Percentiles rank a stretch among this genome's conserved stretches.
Conservation (phyloP, 1,140 invertebrate species). For the Polypedilum pembai region DNA sequence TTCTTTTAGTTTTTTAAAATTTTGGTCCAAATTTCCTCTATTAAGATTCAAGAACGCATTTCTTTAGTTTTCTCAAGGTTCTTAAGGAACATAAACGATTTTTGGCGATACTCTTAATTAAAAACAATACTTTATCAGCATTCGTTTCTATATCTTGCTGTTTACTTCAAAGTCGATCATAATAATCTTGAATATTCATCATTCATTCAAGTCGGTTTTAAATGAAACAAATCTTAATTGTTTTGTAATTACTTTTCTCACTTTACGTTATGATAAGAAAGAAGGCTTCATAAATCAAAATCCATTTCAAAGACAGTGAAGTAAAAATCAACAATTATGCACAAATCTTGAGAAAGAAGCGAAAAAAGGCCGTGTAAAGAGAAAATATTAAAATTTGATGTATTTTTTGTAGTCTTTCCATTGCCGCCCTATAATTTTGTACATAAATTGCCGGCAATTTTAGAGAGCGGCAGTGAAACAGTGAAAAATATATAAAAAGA, state of each 20-base stretch:
- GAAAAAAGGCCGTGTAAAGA: background rate
- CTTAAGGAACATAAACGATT: no score
- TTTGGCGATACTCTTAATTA: no score
- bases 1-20: no score
- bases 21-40: no score
- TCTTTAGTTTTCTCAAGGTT: no score
- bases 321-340: constrained; percentile 15
- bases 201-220: background rate
- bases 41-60: no score
- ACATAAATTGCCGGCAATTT: constrained; percentile 26
- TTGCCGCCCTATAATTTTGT: constrained; percentile 26
- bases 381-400: constrained; percentile 28
- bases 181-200: no score
- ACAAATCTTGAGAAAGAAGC: background rate
- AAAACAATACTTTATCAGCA: no score
- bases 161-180: no score
- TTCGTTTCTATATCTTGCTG: no score
- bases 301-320: background rate
- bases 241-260: constrained; percentile 26
- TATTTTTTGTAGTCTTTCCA: background rate
- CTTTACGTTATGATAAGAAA: background rate
- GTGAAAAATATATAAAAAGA: background rate
- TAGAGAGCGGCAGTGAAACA: background rate
- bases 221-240: constrained; percentile 22
- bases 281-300: constrained; percentile 15